These are phyloP conservation scores for Aproaerema taeniolella DNA, from an alignment of 2,888 invertebrate genomes.

Conservation along the genomic window DNA sequence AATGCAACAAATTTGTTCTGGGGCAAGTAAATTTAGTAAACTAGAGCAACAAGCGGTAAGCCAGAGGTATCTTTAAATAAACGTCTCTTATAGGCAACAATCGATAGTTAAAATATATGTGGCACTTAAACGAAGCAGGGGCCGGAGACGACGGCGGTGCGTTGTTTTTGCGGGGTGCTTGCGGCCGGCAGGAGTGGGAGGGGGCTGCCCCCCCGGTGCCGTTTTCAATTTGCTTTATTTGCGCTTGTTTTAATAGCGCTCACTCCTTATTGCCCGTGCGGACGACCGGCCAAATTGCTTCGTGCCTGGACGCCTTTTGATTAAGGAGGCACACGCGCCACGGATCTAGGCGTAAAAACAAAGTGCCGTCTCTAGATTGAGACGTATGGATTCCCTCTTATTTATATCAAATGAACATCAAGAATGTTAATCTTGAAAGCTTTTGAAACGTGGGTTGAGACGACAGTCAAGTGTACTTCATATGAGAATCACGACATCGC, in stretches of 20 bases:
- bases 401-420: too few relatives aligned
- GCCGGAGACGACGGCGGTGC: constrained; percentile 37
- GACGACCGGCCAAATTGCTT: constrained; percentile 70
- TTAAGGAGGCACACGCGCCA: constrained; percentile 57
- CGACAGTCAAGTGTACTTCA: too few relatives aligned
- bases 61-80: too few relatives aligned
- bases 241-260: constrained; percentile 75
- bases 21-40: too few relatives aligned
- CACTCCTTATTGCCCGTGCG: constrained; percentile 68
- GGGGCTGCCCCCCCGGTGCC: constrained; percentile 46
- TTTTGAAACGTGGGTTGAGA: too few relatives aligned
- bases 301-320: constrained; percentile 71
- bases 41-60: too few relatives aligned
- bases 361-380: constrained; percentile 26
- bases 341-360: constrained; percentile 48
- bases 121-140: constrained; percentile 39
- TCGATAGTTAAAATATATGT: constrained; percentile 29
- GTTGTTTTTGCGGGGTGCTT: constrained; percentile 54
- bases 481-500: too few relatives aligned
- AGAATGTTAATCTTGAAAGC: too few relatives aligned
- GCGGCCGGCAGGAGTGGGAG: constrained; percentile 26
- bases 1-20: too few relatives aligned
- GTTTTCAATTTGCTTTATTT: constrained; percentile 77
- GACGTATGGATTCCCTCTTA: background rate
- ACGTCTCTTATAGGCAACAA: constrained; percentile 6